Evolutionary conservation across 2,888 invertebrate species (phyloP).

Genomic region (Drosophila seclusa): DNA sequence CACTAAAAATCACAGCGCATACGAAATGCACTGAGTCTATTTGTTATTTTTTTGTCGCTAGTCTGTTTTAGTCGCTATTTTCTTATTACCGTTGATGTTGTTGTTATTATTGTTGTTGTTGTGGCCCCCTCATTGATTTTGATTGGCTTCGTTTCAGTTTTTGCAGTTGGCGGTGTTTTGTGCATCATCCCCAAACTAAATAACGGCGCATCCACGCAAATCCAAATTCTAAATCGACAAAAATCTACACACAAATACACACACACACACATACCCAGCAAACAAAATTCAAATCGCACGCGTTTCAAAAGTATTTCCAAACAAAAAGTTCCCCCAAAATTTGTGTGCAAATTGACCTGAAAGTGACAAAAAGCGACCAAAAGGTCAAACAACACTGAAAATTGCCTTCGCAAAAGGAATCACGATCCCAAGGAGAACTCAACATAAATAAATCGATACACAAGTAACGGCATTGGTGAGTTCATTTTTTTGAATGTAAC

Average conservation of each 20-base stretch:
- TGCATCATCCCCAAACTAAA: conserved; percentile 46
- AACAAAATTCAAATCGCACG: conserved; percentile 12
- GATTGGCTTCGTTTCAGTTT: conserved; percentile 48
- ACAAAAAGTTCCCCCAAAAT: conserved; percentile 14
- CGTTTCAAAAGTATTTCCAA: conserved; percentile 32
- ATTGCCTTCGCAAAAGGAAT: not conserved
- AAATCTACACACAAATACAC: conserved; percentile 32
- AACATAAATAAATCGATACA: not conserved
- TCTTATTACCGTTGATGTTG: conserved; percentile 20
- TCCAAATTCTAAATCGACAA: conserved; percentile 57
- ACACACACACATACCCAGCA: conserved; percentile 14
- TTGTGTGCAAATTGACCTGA: conserved; percentile 26
- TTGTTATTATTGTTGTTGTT: conserved; percentile 20
- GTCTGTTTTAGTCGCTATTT: conserved; percentile 22
- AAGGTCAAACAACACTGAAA: conserved; percentile 4
- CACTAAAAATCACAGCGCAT: conserved; percentile 28
- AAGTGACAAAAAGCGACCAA: conserved; percentile 24
- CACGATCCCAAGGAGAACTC: conserved; percentile 12
- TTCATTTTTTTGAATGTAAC: not conserved
- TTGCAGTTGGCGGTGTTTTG: conserved; percentile 60
- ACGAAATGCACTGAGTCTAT: conserved; percentile 38
- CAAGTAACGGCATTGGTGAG: conserved; percentile 21
- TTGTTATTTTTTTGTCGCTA: conserved; percentile 34
- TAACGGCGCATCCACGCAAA: conserved; percentile 36
- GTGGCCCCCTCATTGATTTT: conserved; percentile 50